Base-by-base conservation (phyloP, 2,888 invertebrate species). In the Pyralis farinalis region DNA sequence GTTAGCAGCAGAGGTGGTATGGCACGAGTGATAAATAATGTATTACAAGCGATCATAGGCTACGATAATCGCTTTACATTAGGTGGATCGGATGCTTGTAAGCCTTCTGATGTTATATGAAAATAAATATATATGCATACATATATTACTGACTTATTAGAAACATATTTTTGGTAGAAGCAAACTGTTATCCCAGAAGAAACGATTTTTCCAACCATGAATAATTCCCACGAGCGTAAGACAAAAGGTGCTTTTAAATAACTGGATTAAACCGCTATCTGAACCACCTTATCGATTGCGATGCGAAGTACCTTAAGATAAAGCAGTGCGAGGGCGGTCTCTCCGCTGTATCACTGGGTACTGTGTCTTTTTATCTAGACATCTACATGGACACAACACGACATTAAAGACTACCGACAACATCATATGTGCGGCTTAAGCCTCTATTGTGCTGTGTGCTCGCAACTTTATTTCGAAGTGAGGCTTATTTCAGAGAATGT, bases 371-470 rank as follows among this genome's bases (percentile, higher is more conserved):
- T 76, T 77, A 80, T 83, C 78, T 74, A 75, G 75, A 75, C 71
- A 81, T 81, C 77, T 78, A 77, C 76, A 77, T 55, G 69, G 61
- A 44, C 53, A 55, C 58, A 63, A 74, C 72, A 73, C 58, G 70
- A 71, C 72, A 57, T 59, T 69, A 72, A 74, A 71, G 68, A 71
- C 75, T 76, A 78, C 75, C 75, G 74, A 72, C 73, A 66, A 60
- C 57, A 61, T 63, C 63, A 56, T 52, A 48, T 33, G 38, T 51
- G 51, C 52, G 55, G 53, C 55, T 56, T 57, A 53, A 42, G 50
- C 47, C 40, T 16, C 54, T 54, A 66, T 68, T 67, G 65, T 71
- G 44, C 44, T 37, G 49, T 46, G 51, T 45, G 45, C 39, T 45
- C 49, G 48, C 51, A 45, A 54, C 40, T 47, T 55, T 55, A 46